Base-by-base conservation (phyloP, 2,888 invertebrate species). In the Scaptomyza tumidula region DNA sequence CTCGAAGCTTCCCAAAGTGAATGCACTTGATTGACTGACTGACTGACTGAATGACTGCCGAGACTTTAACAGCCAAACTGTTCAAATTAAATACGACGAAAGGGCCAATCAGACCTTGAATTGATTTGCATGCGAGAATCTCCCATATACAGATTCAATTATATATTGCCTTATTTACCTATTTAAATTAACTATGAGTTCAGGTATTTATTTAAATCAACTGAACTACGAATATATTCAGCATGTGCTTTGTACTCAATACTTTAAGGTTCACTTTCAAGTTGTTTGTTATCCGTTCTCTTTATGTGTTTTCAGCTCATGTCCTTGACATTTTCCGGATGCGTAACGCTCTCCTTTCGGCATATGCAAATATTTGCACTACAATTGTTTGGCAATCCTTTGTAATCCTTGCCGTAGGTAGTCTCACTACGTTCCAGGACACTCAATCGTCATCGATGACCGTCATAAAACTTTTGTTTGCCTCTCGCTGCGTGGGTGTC, bases 381-480 rank as follows among this genome's bases (percentile, higher is more conserved):
- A 57, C 67, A 71, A 66, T 70, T 78, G 72, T 78, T 81, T 70
- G 75, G 76, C 80, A 88, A 88, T 88, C 87, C 88, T 87, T 88
- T 88, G 87, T 88, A 88, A 86, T 88, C 86, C 87, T 87, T 84
- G 80, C 83, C 65, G 46, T 72, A 78, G 82, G 86, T 69, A 78
- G 83, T 74, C 71, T 24, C 48, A 27, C 46, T 24, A 55, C 53
- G 7, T 39, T 60, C 65, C 74, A 29, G 44, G 35, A 65, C 63
- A 60, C 75, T 80, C 83, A 78, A 86, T 78, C 61, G 57, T 65
- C 80, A 71, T 78, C 78, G 72, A 75, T 71, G 77, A 71, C 75
- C 74, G 76, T 82, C 85, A 86, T 87, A 87, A 86, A 87, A 79
- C 71, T 70, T 70, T 60, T 60, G n/a, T 70, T 62, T 60, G 14